phyloP scores from a whole-genome alignment of 1,140 invertebrate genomes.

The Brachionus rotundiformis region DNA sequence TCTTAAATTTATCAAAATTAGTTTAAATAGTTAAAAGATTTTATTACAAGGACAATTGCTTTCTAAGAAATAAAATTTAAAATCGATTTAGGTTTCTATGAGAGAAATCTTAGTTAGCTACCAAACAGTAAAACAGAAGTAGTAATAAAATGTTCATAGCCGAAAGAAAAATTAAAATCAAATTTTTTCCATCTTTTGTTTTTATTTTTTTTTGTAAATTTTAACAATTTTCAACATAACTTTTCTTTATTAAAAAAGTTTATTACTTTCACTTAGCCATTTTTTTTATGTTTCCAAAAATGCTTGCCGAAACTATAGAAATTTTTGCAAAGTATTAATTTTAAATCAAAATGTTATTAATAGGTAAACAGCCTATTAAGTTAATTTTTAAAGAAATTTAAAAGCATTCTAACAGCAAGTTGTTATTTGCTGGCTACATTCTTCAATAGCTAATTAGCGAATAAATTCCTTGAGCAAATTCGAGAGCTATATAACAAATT shows the following conservation, averaged over 20 bases:
- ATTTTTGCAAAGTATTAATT: background rate
- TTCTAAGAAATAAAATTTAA: background rate
- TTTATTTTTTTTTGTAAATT: conserved; percentile 8
- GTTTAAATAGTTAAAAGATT: background rate
- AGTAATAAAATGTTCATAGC: background rate
- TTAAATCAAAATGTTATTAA: background rate
- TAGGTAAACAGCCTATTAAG: conserved; percentile 19
- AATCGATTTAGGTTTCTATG: background rate
- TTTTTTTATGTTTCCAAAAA: background rate
- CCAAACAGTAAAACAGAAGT: background rate
- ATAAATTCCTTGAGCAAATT: conserved; percentile 14
- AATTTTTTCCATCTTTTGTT: background rate
- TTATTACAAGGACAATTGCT: background rate
- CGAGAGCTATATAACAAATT: background rate
- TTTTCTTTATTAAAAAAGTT: background rate
- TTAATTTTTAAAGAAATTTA: conserved; percentile 17
- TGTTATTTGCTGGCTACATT: background rate
- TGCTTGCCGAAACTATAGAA: conserved; percentile 33
- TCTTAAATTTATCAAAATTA: background rate
- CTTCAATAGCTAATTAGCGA: background rate
- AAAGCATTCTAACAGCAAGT: conserved; percentile 5
- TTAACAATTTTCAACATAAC: background rate
- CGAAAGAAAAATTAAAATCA: background rate
- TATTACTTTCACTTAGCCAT: conserved; percentile 29
- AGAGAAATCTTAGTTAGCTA: background rate